Evolutionary conservation across 2,888 invertebrate species (phyloP).

Genomic region (Euzetes globulus): DNA sequence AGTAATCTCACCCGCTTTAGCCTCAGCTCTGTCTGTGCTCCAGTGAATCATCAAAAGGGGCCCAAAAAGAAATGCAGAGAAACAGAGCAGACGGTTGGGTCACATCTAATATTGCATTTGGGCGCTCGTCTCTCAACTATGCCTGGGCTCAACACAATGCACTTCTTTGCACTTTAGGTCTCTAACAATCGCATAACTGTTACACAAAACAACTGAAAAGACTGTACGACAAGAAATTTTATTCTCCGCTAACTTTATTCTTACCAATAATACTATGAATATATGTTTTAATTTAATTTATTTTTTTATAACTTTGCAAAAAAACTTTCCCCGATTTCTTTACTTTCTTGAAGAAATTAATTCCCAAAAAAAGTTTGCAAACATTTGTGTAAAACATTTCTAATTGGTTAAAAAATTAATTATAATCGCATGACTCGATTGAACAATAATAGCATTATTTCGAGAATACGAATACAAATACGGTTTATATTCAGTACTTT

Average conservation of each 20-base stretch:
- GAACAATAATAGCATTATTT: too few species aligned
- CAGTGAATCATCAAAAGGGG: conserved; percentile 31
- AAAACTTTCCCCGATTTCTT: background rate
- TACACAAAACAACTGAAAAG: conserved; percentile 16
- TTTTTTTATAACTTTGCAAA: background rate
- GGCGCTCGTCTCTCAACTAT: background rate
- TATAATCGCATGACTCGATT: too few species aligned
- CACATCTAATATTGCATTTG: conserved; percentile 20
- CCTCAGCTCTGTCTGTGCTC: background rate
- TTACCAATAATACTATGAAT: background rate
- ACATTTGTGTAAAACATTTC: too few species aligned
- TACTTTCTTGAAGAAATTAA: background rate
- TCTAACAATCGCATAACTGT: conserved; percentile 13
- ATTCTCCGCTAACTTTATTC: conserved; percentile 10
- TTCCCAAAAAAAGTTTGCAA: too few species aligned
- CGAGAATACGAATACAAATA: background rate
- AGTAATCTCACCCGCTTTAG: conserved; percentile 30
- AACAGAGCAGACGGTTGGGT: conserved; percentile 29
- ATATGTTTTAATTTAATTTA: background rate
- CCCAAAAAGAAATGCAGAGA: conserved; percentile 19
- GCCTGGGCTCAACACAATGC: background rate
- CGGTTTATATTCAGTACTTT: background rate
- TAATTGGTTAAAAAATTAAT: too few species aligned
- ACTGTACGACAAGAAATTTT: conserved; percentile 20
- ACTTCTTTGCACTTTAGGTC: background rate